Base-by-base conservation (phyloP, 2,888 invertebrate genomes). In the Balanococcus diminutus region DNA sequence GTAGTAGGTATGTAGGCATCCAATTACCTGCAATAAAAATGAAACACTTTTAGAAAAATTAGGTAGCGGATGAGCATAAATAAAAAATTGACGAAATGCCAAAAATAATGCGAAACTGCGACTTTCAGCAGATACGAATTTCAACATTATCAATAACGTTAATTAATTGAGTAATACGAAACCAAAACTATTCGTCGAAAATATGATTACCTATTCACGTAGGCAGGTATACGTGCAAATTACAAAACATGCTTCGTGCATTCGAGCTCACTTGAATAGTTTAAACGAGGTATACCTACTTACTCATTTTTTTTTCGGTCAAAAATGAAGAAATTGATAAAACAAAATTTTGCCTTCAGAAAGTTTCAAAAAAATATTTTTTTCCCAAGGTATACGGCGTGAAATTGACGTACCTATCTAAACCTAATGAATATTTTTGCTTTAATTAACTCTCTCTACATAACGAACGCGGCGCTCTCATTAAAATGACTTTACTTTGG, bases 71-170 rank as follows among this genome's bases (percentile, higher is more conserved):
- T n/a, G 46, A 5, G 25, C 25, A 0, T 61, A 25, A n/a, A 25
- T 28, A 28, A 67, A 67, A 3, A 67, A 67, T 84, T 84, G 84
- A 67, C 14, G 5, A 84, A 22, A 36, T 67, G 84, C 84, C 84
- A 84, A 84, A 82, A 36, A 32, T 22, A 61, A 67, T 25, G 39
- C 31, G 28, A 67, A 25, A 31, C 67, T 67, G 28, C 28, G 28
- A 1, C 67, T 67, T 67, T 67, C 31, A 5, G 14, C 2, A 0
- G 31, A 67, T 25, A 56, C 67, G 31, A 22, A 84, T 84, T 67
- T 84, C 67, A 39, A 84, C 39, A 67, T 61, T 82, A 56, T 32
- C 32, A 19, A 56, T 25, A 31, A 25, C n/a, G 32, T 82, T 56
- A 56, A 19, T 82, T 56, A 56, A 82, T 82, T 82, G 56, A 82